Evolutionary conservation across 1,140 invertebrate genomes (phyloP), one percentile per base, ranked within the genome.

Genomic region (Drosophila nigromelanica): DNA sequence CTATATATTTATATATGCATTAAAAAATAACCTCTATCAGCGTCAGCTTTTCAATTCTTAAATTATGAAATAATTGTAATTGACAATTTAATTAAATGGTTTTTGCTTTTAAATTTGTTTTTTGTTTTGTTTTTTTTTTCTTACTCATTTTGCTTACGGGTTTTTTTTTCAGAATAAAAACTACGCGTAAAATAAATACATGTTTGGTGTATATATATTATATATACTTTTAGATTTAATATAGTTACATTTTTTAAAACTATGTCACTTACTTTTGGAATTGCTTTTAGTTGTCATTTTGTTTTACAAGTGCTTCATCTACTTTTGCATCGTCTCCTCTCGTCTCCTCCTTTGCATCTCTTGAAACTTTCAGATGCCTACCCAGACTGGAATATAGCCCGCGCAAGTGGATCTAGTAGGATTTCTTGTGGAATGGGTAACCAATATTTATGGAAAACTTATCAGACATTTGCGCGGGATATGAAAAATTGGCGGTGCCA

Each of bases 21-120:
- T 86, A 86, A 86, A 86, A 86, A 86, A 86, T 86, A 86, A 86
- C 82, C 71, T 86, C 82, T 86, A 86, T 86, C 68, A 76, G 70
- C 77, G 62, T 78, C 60, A 68, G 76, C 66, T 78, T 75, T 74
- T 78, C 68, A 75, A 83, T 90, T 87, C 79, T 80, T 82, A 90
- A 82, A 90, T 87, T 89, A 85, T 67, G 83, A 89, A 89, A 89
- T 89, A 89, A 89, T 64, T 75, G 40, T 89, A 89, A 89, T 89
- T 89, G 80, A 89, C 80, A 89, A 89, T 89, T 89, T 87, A 87
- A 87, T 89, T 89, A 82, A 89, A 83, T 89, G 87, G 79, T 67
- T 66, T 75, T 72, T 61, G 27, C 37, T 60, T 67, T 61, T 72
- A 39, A 40, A 14, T 33, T 47, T 63, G 40, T 67, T 76, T 63